Conservation (phyloP, 2,888 invertebrate species). For the Nudaria mundana region DNA sequence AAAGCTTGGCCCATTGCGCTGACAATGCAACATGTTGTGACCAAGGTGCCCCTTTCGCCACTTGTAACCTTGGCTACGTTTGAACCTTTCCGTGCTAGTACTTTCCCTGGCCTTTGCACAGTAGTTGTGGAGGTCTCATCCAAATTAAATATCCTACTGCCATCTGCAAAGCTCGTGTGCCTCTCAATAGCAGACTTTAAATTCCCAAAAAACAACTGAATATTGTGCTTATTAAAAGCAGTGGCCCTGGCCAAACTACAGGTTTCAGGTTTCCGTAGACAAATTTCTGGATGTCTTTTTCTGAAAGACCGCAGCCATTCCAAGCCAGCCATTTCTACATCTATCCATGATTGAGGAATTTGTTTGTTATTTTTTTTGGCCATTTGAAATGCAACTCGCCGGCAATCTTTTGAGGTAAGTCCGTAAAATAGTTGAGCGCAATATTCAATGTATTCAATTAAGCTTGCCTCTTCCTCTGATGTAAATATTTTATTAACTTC, state of each 20-base stretch:
- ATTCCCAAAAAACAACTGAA: conserved; percentile 1
- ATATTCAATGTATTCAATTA: background rate
- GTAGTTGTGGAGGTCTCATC: conserved; percentile 5
- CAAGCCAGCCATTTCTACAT: background rate
- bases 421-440: conserved; percentile 1
- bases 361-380: background rate
- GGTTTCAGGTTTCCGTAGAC: background rate
- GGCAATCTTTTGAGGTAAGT: background rate
- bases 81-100: background rate
- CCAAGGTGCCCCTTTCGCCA: background rate
- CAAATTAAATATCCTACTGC: conserved; percentile 2
- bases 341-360: background rate
- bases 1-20: background rate
- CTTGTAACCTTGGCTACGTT: background rate
- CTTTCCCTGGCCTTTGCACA: conserved; percentile 2
- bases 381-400: background rate
- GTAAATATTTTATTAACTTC: background rate
- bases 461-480: background rate
- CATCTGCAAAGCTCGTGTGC: background rate
- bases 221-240: background rate
- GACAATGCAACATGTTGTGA: background rate
- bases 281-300: background rate
- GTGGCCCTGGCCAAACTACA: background rate
- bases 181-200: background rate
- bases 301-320: background rate